Percentiles rank a stretch among this genome's conserved stretches.
Conservation (phyloP, 2,888 invertebrate genomes). For the Parasteatoda lunata region DNA sequence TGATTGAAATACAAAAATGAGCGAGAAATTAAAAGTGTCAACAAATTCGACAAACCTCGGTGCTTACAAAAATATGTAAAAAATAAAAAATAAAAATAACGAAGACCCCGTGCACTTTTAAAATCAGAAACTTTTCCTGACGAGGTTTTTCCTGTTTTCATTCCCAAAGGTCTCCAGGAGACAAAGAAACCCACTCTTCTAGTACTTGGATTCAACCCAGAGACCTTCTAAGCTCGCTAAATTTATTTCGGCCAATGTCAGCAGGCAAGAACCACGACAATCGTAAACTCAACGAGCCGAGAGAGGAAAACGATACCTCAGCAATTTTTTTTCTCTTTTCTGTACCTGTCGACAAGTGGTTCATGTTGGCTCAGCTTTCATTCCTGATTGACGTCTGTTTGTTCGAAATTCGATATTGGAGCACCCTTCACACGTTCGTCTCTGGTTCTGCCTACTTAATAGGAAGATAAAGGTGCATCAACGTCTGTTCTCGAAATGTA, state of each 20-base stretch:
- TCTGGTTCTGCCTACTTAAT: background rate
- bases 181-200: constrained; percentile 24
- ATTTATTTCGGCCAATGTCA: constrained; percentile 64
- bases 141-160: constrained; percentile 44
- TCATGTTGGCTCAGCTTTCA: background rate
- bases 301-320: constrained; percentile 19
- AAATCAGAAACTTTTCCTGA: background rate
- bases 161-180: background rate
- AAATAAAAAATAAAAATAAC: no score
- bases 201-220: constrained; percentile 45
- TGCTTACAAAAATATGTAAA: no score
- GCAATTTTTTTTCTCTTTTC: background rate
- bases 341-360: constrained; percentile 1
- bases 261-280: constrained; percentile 39
- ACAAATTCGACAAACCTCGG: no score
- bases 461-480: no score
- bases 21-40: no score
- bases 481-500: no score
- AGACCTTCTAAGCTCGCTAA: constrained; percentile 40
- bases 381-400: background rate
- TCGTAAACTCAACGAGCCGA: constrained; percentile 24
- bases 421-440: background rate
- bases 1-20: no score
- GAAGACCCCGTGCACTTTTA: no score
- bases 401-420: background rate